Conservation (phyloP, 2,797 vertebrate species). For the Gymnothorax javanicus region DNA sequence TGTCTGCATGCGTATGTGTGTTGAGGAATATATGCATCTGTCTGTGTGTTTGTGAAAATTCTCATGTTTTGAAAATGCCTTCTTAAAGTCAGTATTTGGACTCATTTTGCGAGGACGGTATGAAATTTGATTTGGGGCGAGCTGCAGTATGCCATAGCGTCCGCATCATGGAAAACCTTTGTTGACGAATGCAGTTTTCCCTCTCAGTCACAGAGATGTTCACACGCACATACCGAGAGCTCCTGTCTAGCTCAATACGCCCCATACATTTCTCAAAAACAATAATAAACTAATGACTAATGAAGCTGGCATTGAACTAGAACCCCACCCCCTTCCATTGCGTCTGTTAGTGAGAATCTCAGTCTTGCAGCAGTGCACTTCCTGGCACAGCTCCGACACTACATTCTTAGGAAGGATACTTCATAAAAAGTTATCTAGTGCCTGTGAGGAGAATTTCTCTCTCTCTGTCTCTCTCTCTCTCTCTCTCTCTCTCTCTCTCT, state of each 20-base stretch:
- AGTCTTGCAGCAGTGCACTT: background rate
- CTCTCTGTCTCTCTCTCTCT: background rate
- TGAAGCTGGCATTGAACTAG: background rate
- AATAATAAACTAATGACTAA: background rate
- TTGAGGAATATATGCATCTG: too few species aligned
- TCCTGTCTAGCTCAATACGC: background rate
- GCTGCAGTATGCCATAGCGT: background rate
- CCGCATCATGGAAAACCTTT: background rate
- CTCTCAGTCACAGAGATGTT: background rate
- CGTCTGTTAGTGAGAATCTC: background rate
- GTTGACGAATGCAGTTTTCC: background rate
- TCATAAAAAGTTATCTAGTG: background rate
- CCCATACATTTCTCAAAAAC: background rate
- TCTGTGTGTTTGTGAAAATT: too few species aligned
- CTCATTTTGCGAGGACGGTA: too few species aligned
- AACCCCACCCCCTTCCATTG: too few species aligned
- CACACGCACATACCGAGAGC: background rate
- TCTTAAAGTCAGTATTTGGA: too few species aligned
- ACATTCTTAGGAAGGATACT: background rate
- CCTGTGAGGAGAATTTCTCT: background rate
- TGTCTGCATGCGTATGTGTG: too few species aligned
- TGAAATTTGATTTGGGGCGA: background rate
- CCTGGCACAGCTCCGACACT: background rate
- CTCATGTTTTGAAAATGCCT: too few species aligned
- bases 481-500: slow-evolving; percentile 27